A percentile compares a stretch with the other conserved stretches of the same genome.
These are phyloP conservation scores for Melanophora roralis DNA, from an alignment of 2,888 invertebrate genomes.

Conservation along the genomic window DNA sequence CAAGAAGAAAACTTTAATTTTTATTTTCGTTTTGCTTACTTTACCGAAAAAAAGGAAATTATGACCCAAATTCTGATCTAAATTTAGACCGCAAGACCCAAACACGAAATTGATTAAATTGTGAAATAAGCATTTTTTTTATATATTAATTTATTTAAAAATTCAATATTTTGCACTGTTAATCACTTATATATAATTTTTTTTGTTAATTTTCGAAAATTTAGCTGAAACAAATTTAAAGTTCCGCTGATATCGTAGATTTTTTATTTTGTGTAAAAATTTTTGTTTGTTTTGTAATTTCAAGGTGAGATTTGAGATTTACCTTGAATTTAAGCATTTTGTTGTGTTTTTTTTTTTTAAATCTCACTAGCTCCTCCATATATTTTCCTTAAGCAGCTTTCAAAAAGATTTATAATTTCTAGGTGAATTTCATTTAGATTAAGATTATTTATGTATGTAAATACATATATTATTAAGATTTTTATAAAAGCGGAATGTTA, in stretches of 20 bases:
- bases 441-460: neutral
- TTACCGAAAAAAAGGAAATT: slow-evolving; percentile 16
- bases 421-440: neutral
- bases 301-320: slow-evolving; percentile 45
- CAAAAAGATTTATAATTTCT: too few species aligned
- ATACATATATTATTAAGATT: too few species aligned
- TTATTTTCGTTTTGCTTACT: neutral
- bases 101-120: neutral
- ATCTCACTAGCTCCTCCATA: neutral
- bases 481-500: too few species aligned
- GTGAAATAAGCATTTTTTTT: too few species aligned
- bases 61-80: slow-evolving; percentile 14
- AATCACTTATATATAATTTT: neutral
- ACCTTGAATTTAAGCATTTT: slow-evolving; percentile 29
- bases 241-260: neutral
- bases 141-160: neutral
- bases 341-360: neutral
- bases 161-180: neutral
- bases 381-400: neutral
- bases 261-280: neutral
- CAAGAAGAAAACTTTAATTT: neutral
- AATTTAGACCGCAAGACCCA: slow-evolving; percentile 21
- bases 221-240: slow-evolving; percentile 3
- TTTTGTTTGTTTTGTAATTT: slow-evolving; percentile 28
- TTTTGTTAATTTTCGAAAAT: slow-evolving; percentile 14